Conservation (phyloP, 1,140 invertebrate genomes). For the Hyposmocoma kahamanoa region DNA sequence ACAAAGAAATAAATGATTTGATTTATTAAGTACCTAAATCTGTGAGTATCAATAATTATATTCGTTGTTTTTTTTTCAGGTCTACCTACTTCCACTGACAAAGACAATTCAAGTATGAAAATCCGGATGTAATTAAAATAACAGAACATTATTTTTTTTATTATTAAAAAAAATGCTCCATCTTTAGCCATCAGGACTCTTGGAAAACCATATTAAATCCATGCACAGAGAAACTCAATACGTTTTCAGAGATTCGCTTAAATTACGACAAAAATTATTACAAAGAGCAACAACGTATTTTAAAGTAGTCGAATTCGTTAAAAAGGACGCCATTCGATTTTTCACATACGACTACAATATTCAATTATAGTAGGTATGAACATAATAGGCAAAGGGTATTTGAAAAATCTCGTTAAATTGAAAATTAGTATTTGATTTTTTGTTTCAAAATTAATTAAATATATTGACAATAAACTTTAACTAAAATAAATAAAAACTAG, state of each 20-base stretch:
- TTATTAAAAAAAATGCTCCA: too few relatives aligned
- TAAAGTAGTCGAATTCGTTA: conserved; percentile 63
- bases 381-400: conserved; percentile 65
- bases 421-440: conserved; percentile 39
- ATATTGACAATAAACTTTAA: conserved; percentile 39
- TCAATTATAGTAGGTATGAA: conserved; percentile 54
- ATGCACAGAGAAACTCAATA: conserved; percentile 52
- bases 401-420: conserved; percentile 65
- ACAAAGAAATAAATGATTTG: too few relatives aligned
- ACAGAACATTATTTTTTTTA: too few relatives aligned
- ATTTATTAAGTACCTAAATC: too few relatives aligned
- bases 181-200: too few relatives aligned
- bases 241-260: conserved; percentile 62
- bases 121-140: too few relatives aligned
- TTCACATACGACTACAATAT: conserved; percentile 60
- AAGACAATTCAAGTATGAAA: too few relatives aligned
- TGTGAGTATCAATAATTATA: too few relatives aligned
- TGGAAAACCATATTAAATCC: conserved; percentile 1
- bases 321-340: conserved; percentile 68
- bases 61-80: too few relatives aligned
- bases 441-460: background rate
- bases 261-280: conserved; percentile 56
- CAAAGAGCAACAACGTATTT: conserved; percentile 56
- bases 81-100: too few relatives aligned
- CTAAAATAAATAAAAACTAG: conserved; percentile 17